These are phyloP conservation scores for Irena cyanogastra DNA, from an alignment of 2,113 vertebrate genomes.

Conservation along the genomic window DNA sequence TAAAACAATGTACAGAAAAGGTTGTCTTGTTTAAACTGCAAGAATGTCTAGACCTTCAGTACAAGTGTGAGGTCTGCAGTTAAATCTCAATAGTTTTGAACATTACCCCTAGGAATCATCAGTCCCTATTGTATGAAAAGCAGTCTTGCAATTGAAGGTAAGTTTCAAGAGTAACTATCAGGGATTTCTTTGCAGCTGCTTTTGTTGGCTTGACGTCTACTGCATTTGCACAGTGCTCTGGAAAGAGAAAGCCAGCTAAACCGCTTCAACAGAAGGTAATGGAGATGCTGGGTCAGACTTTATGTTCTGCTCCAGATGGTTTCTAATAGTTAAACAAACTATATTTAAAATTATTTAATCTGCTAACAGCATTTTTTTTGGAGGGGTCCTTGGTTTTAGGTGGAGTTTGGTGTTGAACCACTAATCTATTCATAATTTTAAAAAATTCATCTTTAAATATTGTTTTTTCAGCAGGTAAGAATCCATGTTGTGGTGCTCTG, in stretches of 20 bases:
- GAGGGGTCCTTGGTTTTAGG: rapidly evolving
- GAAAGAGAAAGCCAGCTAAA: not conserved
- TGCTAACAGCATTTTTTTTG: not conserved
- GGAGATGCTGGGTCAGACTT: not conserved
- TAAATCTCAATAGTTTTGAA: not conserved
- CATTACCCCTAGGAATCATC: not conserved
- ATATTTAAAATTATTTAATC: not conserved
- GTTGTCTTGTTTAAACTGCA: not conserved
- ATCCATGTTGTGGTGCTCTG: not conserved
- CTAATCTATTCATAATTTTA: not conserved
- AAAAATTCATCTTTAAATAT: not conserved
- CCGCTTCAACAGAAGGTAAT: not conserved
- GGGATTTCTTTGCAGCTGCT: not conserved
- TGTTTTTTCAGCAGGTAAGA: not conserved
- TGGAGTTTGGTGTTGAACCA: not conserved
- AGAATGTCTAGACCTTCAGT: not conserved
- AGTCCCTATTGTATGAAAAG: not conserved
- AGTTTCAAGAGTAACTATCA: not conserved
- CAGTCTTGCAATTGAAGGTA: not conserved
- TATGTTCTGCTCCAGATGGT: not conserved
- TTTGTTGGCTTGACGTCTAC: not conserved
- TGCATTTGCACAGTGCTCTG: not conserved
- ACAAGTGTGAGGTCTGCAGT: not conserved
- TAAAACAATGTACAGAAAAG: not conserved
- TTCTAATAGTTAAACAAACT: not conserved